These are phyloP conservation scores for Todiramphus saurophagus DNA, from an alignment of 2,113 vertebrate species.

Conservation along the genomic window DNA sequence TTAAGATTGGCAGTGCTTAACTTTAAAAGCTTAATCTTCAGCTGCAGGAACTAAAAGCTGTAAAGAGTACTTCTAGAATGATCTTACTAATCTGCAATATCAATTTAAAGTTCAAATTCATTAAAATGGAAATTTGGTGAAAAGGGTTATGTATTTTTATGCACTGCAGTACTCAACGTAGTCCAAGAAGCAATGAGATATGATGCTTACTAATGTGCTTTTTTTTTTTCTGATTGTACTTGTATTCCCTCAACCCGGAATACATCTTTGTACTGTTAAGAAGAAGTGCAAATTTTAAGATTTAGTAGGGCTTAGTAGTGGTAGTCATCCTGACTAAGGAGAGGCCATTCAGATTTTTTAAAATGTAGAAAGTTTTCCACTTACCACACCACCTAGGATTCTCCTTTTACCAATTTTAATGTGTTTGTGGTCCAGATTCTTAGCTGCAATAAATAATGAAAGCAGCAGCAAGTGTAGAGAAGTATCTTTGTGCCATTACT, in stretches of 20 bases:
- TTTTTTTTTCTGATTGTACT: not conserved
- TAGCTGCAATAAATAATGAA: not conserved
- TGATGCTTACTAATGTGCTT: not conserved
- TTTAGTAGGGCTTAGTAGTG: not conserved
- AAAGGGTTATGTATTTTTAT: not conserved
- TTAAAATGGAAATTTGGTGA: not conserved
- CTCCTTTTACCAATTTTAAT: not conserved
- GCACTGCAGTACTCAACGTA: not conserved
- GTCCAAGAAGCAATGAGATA: not conserved
- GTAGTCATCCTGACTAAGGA: not conserved
- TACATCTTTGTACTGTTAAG: not conserved
- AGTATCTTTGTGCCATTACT: slow-evolving; percentile 15
- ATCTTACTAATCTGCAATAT: not conserved
- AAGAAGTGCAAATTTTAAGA: not conserved
- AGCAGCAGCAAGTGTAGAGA: slow-evolving; percentile 15
- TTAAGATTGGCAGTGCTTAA: slow-evolving; percentile 21
- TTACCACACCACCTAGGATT: not conserved
- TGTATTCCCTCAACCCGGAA: not conserved
- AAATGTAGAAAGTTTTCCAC: not conserved
- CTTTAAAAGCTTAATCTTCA: not conserved
- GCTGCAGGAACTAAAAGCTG: not conserved
- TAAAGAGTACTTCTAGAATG: not conserved
- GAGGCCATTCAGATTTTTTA: not conserved
- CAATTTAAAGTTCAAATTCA: not conserved
- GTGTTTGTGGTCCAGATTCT: not conserved